phyloP scores from a whole-genome alignment of 2,888 invertebrate species.

The Phlogophora meticulosa region DNA sequence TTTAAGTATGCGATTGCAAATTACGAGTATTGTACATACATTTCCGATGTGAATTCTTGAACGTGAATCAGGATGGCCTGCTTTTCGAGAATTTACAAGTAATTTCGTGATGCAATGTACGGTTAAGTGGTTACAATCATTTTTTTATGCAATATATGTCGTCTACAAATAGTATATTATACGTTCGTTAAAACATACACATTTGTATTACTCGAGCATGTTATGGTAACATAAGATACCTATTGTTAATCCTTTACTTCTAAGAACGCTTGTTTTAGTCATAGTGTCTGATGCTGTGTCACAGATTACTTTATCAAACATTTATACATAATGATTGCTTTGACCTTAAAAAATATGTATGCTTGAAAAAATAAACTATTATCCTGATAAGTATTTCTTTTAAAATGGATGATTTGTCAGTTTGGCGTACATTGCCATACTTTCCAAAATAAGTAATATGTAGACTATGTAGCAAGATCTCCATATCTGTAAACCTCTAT shows the following conservation, averaged over 20 bases:
- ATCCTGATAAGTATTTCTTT: neutral
- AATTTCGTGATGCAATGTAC: conserved; percentile 64
- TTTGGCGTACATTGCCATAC: neutral
- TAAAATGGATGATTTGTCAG: neutral
- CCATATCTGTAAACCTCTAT: conserved; percentile 4
- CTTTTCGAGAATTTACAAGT: conserved; percentile 67
- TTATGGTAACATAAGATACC: conserved; percentile 15
- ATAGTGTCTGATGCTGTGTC: neutral
- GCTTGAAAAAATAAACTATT: neutral
- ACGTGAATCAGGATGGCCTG: conserved; percentile 74
- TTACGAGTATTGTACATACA: conserved; percentile 68
- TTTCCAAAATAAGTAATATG: neutral
- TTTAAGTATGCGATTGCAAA: conserved; percentile 70
- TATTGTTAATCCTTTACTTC: conserved; percentile 12
- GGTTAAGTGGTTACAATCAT: conserved; percentile 58
- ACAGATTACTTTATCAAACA: conserved; percentile 5
- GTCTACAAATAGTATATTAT: conserved; percentile 36
- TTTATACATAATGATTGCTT: too few species aligned
- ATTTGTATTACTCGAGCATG: conserved; percentile 15
- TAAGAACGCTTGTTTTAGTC: conserved; percentile 26
- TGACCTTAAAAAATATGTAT: too few species aligned
- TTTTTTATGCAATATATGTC: conserved; percentile 50
- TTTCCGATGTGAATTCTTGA: conserved; percentile 65
- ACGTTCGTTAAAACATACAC: conserved; percentile 8
- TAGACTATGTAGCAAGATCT: neutral